Base-by-base conservation (phyloP, 2,888 invertebrate genomes). In the Lordiphosa fenestrarum region DNA sequence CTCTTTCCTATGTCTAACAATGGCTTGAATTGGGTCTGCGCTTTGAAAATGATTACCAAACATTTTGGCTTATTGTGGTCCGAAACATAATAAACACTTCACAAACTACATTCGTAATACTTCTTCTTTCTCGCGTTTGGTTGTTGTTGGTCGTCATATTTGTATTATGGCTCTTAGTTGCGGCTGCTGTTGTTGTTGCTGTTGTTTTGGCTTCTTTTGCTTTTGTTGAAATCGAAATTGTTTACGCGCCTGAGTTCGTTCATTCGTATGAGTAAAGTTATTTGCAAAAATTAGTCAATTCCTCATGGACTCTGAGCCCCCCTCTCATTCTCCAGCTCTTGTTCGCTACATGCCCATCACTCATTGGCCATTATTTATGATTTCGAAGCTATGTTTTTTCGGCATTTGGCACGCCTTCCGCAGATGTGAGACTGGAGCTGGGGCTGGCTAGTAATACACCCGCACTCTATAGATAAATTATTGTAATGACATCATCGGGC, bases 261-360 rank as follows among this genome's bases (percentile, higher is more conserved):
- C 42, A 64, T 61, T 65, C 53, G 55, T 60, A 65, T 65, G 60
- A 52, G 57, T 63, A 70, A 75, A 86, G 75, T 68, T 73, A 69
- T 85, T 77, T 81, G 81, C 81, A 69, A 84, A 86, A 86, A 86
- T 84, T 84, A 83, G 82, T 72, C 75, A 78, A 71, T 69, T 71
- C 69, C 59, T 64, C 57, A 65, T 47, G 51, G 33, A 19, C 21
- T 42, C 35, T 36, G 12, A 21, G 37, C 33, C 23, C 21, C 53
- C 23, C 53, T 56, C 23, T 51, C 50, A 64, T 50, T 42, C 40
- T 47, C 33, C n/a, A 13, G 30, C 15, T 33, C 12, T 4, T 9
- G 12, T 23, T 33, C 23, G 13, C 21, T 36, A 36, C 36, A 23
- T 12, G 15, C 40, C 13, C 33, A 33, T 38, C 49, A 41, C 64